Conservation (phyloP, 2,888 invertebrate genomes). For the Aphodius sticticus region DNA sequence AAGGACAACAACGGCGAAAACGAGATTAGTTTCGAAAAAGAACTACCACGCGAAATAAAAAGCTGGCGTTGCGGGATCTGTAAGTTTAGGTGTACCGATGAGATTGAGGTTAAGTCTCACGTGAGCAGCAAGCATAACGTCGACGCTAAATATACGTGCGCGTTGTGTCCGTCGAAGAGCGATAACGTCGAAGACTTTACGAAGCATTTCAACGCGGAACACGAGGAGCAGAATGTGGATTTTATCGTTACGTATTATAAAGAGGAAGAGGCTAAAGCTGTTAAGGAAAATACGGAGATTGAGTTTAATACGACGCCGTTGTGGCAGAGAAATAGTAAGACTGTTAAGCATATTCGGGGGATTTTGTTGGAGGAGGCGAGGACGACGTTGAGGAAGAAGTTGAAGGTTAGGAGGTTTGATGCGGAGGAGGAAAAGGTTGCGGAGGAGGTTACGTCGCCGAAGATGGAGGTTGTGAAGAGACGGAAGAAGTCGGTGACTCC, state of each 20-base stretch:
- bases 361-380: constrained; percentile 65
- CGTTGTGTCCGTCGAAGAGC: constrained; percentile 69
- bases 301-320: constrained; percentile 67
- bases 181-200: constrained; percentile 65
- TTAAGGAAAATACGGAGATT: constrained; percentile 50
- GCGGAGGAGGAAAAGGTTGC: not conserved
- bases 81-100: constrained; percentile 66
- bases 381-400: constrained; percentile 5
- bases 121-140: constrained; percentile 68
- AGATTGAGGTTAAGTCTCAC: constrained; percentile 69
- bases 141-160: constrained; percentile 75
- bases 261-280: constrained; percentile 46
- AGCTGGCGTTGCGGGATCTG: constrained; percentile 78
- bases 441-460: constrained; percentile 29
- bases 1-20: constrained; percentile 48
- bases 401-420: not conserved
- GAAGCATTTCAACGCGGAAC: constrained; percentile 67
- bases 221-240: constrained; percentile 58
- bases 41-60: constrained; percentile 60
- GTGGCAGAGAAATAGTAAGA: constrained; percentile 65
- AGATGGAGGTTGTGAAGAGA: constrained; percentile 26
- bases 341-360: constrained; percentile 67
- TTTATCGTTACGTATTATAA: constrained; percentile 67
- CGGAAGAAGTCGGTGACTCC: constrained; percentile 46
- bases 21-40: constrained; percentile 38